Conservation (phyloP, 2,888 invertebrate species). For the Alcis repandata region DNA sequence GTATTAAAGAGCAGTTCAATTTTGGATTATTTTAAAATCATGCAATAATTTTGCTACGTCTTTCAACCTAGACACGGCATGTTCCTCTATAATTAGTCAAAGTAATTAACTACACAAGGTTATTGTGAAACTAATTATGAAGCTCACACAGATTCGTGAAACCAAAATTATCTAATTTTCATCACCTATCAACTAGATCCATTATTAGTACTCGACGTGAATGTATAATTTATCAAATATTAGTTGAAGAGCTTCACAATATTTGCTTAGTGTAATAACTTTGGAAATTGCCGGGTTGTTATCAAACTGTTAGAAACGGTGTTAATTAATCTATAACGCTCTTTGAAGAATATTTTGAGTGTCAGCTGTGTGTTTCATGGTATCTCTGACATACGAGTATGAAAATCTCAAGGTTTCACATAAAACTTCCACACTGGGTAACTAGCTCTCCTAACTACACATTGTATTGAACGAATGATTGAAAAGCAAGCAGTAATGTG, state of each 20-base stretch:
- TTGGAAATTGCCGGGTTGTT: neutral
- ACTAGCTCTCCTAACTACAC: no score
- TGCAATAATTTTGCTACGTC: no score
- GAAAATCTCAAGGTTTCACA: no score
- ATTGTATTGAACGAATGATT: no score
- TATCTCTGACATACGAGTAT: no score
- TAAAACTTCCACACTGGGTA: no score
- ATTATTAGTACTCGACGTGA: constrained; percentile 27
- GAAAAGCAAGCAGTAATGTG: no score
- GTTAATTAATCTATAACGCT: neutral
- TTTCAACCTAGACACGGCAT: neutral
- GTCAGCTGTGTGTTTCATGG: no score
- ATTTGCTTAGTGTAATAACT: constrained; percentile 15
- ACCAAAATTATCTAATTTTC: constrained; percentile 22
- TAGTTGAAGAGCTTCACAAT: constrained; percentile 27
- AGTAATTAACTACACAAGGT: neutral
- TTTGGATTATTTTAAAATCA: no score
- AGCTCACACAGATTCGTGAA: neutral
- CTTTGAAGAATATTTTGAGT: no score
- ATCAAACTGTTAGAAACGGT: neutral
- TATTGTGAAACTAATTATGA: constrained; percentile 6
- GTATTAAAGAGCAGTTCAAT: no score
- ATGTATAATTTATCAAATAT: constrained; percentile 40
- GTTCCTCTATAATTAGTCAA: neutral
- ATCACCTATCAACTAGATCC: constrained; percentile 25